A percentile compares a stretch with the other conserved stretches of the same genome.
phyloP scores from a whole-genome alignment of 2,113 vertebrate species.

The Cariama cristata region DNA sequence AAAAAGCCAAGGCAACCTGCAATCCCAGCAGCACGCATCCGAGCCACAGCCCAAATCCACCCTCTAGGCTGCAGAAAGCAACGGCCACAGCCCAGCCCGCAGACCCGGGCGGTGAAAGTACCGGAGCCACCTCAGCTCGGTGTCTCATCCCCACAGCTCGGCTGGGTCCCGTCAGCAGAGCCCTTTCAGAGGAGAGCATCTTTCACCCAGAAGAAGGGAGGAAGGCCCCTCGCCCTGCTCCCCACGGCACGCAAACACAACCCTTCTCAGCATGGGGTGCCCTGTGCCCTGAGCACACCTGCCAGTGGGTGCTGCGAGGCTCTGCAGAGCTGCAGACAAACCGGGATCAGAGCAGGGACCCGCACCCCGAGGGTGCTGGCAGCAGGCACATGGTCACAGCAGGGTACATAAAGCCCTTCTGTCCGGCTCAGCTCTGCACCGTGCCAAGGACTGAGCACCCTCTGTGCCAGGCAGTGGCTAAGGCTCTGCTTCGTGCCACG shows the following conservation, averaged over 20 bases:
- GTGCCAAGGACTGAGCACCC: background rate
- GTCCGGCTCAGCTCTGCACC: background rate
- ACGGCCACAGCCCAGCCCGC: background rate
- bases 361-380: background rate
- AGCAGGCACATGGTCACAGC: background rate
- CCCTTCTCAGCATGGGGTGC: background rate
- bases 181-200: background rate
- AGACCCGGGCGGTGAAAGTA: background rate
- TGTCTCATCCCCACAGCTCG: rapidly evolving
- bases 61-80: background rate
- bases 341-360: background rate
- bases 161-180: background rate
- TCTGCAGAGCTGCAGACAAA: background rate
- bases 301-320: background rate
- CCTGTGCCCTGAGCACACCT: background rate
- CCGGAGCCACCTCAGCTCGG: background rate
- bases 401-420: background rate
- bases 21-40: background rate
- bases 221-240: background rate
- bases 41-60: background rate
- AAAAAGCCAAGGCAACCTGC: background rate
- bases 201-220: background rate
- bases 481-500: background rate
- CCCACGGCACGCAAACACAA: background rate
- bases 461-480: background rate